A percentile compares a stretch with the other conserved stretches of the same genome.
Evolutionary conservation across 2,797 vertebrate genomes (phyloP).

Genomic region (Ptychadena robeensis): DNA sequence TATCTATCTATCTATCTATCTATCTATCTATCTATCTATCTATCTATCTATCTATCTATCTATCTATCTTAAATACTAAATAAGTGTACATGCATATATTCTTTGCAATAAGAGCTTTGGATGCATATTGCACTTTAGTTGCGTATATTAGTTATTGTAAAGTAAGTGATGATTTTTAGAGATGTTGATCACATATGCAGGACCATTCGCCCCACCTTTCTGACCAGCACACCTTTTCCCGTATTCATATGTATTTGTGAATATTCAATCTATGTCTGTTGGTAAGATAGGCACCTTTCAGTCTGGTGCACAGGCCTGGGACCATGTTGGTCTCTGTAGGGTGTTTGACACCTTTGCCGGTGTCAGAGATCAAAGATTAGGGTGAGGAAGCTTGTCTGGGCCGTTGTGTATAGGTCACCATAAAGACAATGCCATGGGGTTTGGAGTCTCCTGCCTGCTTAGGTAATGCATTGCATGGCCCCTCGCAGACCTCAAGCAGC

Average conservation of each 20-base stretch:
- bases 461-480: conserved; percentile 72
- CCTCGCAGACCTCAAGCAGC: conserved; percentile 74
- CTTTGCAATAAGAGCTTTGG: too few relatives aligned
- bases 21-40: too few relatives aligned
- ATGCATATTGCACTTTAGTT: too few relatives aligned
- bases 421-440: conserved; percentile 72
- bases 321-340: conserved; percentile 10
- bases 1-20: too few relatives aligned
- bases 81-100: too few relatives aligned
- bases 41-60: too few relatives aligned
- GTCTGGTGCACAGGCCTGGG: background rate
- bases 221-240: background rate
- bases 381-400: conserved; percentile 43
- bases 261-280: background rate
- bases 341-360: conserved; percentile 34
- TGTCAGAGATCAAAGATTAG: conserved; percentile 37
- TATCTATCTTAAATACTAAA: too few relatives aligned
- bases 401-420: conserved; percentile 56
- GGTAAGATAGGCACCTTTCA: background rate
- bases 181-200: background rate
- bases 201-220: too few relatives aligned
- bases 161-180: too few relatives aligned
- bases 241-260: background rate
- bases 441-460: conserved; percentile 56
- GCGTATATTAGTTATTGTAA: background rate